phyloP scores from a whole-genome alignment of 35 echinoderm and acorn worm species.

The Diadema setosum region DNA sequence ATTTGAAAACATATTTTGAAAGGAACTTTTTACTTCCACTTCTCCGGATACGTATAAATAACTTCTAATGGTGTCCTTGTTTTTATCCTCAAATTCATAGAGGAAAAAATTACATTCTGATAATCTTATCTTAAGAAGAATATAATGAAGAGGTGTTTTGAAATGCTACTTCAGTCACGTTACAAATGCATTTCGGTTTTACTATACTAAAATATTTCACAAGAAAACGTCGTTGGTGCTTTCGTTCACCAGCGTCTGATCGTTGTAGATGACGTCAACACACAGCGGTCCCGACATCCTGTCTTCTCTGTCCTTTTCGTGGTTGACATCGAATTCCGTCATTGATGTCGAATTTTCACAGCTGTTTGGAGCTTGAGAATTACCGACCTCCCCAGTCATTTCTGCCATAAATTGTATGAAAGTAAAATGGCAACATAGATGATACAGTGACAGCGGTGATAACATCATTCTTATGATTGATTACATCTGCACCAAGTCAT shows the following conservation, averaged over 20 bases:
- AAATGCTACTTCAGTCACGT: not conserved
- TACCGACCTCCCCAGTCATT: no score
- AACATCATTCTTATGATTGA: no score
- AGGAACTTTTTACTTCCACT: no score
- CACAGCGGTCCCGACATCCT: not conserved
- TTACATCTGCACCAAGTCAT: no score
- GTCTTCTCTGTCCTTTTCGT: not conserved
- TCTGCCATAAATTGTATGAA: no score
- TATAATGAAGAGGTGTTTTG: not conserved
- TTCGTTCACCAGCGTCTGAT: not conserved
- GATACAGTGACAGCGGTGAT: no score
- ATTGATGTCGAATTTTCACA: not conserved
- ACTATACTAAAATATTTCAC: not conserved
- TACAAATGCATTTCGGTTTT: not conserved
- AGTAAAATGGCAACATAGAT: no score
- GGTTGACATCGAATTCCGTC: not conserved
- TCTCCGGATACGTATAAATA: no score
- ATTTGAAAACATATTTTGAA: no score
- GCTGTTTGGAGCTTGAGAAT: no score
- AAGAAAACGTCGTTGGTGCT: not conserved
- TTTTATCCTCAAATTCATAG: no score
- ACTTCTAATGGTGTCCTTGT: no score
- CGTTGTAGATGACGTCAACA: not conserved
- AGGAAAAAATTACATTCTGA: not conserved
- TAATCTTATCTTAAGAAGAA: not conserved